phyloP scores from a whole-genome alignment of 1,140 invertebrate genomes.

The Stegodyphus dumicola region DNA sequence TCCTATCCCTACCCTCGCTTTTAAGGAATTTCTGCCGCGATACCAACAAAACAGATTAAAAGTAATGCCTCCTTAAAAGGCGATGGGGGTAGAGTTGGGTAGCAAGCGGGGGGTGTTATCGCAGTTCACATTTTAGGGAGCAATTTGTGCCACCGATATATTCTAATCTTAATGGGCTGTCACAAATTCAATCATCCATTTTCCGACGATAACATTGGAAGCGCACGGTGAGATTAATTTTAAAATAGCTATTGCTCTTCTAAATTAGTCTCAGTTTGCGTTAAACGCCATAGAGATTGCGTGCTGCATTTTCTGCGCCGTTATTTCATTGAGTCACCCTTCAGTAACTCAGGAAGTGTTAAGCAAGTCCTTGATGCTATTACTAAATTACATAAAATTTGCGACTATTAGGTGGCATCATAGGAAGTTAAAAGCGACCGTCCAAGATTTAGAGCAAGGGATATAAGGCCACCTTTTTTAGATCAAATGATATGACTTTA shows the following conservation, averaged over 20 bases:
- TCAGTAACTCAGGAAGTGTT: too few relatives aligned
- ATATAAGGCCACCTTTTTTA: too few relatives aligned
- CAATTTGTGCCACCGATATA: conserved; percentile 54
- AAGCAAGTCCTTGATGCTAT: too few relatives aligned
- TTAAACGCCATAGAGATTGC: neutral
- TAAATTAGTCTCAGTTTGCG: neutral
- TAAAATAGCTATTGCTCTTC: conserved; percentile 12
- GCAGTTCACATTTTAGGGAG: conserved; percentile 34
- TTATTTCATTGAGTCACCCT: too few relatives aligned
- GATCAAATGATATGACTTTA: too few relatives aligned
- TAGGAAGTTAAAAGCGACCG: too few relatives aligned
- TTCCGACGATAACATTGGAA: conserved; percentile 9
- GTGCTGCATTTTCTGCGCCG: neutral
- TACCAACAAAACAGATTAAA: conserved; percentile 55
- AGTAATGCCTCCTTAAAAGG: conserved; percentile 38
- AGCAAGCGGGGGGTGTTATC: neutral
- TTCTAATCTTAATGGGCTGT: conserved; percentile 55
- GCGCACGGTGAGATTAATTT: conserved; percentile 29
- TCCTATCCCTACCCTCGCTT: neutral
- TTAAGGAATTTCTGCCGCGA: conserved; percentile 22
- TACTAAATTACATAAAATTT: too few relatives aligned
- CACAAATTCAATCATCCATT: conserved; percentile 57
- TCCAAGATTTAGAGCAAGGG: too few relatives aligned
- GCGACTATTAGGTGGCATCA: too few relatives aligned
- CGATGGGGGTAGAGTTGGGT: neutral